Conservation (phyloP, 2,797 vertebrate species). For the Moxostoma hubbsi region DNA sequence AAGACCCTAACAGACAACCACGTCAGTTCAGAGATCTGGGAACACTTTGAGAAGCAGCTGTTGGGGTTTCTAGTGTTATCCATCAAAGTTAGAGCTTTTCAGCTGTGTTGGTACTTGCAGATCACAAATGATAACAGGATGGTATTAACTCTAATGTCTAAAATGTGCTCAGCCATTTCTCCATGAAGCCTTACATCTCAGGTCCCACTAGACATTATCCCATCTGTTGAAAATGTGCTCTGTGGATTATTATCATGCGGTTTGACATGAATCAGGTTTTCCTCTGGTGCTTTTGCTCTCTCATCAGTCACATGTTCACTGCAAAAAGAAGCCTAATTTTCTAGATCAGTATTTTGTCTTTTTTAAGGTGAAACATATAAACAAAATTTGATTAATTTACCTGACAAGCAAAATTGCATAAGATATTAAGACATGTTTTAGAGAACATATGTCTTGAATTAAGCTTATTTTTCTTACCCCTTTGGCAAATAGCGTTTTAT, state of each 20-base stretch:
- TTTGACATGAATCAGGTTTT: conserved; percentile 42
- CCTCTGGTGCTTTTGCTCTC: conserved; percentile 24
- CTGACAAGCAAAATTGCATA: too few species aligned
- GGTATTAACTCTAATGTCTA: conserved; percentile 48
- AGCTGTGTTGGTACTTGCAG: conserved; percentile 29
- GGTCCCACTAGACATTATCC: conserved; percentile 52
- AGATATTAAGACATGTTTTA: too few species aligned
- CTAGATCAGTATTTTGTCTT: too few species aligned
- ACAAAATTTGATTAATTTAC: too few species aligned
- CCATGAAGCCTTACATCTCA: conserved; percentile 52
- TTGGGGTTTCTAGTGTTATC: not conserved
- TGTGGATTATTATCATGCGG: conserved; percentile 52
- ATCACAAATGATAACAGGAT: conserved; percentile 49
- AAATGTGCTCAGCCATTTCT: conserved; percentile 44
- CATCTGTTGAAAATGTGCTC: conserved; percentile 49
- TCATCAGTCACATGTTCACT: conserved; percentile 1
- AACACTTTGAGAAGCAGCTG: conserved; percentile 34
- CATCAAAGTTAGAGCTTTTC: conserved; percentile 32
- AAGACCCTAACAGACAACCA: not conserved
- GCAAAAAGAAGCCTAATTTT: too few species aligned
- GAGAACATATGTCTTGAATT: too few species aligned
- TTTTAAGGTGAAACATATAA: too few species aligned
- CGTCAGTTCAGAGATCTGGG: conserved; percentile 1
- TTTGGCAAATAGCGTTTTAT: too few species aligned
- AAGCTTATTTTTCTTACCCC: too few species aligned